These are phyloP conservation scores for Hedychridium roseum DNA, from an alignment of 2,888 invertebrate species.

Conservation along the genomic window DNA sequence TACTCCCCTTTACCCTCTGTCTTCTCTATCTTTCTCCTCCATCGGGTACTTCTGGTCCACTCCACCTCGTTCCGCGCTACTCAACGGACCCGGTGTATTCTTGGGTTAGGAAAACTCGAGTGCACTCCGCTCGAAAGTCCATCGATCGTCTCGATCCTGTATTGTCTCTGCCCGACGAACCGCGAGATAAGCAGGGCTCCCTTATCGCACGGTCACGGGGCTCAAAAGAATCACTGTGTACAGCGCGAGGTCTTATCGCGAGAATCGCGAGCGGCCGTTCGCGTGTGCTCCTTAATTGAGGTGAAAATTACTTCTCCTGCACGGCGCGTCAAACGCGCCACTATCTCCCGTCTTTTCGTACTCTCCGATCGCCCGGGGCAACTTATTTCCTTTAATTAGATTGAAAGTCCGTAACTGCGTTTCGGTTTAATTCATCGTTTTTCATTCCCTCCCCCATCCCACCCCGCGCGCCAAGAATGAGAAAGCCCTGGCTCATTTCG, in stretches of 20 bases:
- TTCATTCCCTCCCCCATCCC: not conserved
- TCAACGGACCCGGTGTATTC: conserved; percentile 54
- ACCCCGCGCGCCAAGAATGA: no score
- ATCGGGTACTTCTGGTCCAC: conserved; percentile 36
- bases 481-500: no score
- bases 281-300: no score
- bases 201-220: not conserved
- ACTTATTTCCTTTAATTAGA: no score
- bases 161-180: conserved; percentile 7
- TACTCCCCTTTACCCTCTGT: conserved; percentile 15
- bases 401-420: not conserved
- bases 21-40: conserved; percentile 14
- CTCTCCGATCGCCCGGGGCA: no score
- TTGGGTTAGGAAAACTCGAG: conserved; percentile 56
- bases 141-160: conserved; percentile 53
- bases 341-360: no score
- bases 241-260: no score
- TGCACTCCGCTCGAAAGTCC: conserved; percentile 49
- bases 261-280: no score
- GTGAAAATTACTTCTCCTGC: no score
- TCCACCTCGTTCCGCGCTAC: conserved; percentile 43
- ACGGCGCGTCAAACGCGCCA: no score
- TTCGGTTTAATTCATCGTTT: not conserved
- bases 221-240: no score
- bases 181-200: not conserved